These are phyloP conservation scores for Drosophila monieri DNA, from an alignment of 2,888 invertebrate genomes.

Conservation along the genomic window DNA sequence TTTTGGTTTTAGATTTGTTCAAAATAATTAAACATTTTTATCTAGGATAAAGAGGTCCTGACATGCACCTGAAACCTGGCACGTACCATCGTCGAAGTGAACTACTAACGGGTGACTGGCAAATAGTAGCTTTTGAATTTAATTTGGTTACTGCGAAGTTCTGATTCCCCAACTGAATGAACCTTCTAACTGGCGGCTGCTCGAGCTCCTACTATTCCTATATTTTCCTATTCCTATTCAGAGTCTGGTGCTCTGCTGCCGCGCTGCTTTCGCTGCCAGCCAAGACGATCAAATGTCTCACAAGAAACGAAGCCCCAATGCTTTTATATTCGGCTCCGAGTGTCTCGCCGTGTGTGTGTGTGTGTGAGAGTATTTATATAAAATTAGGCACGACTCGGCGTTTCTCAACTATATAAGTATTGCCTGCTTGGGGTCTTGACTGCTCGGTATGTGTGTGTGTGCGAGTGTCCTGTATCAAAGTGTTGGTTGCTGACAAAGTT, in stretches of 20 bases:
- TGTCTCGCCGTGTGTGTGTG: constrained; percentile 21
- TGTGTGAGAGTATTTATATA: constrained; percentile 54
- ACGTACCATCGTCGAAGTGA: constrained; percentile 31
- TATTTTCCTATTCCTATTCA: constrained; percentile 8
- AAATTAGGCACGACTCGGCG: constrained; percentile 44
- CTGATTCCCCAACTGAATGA: constrained; percentile 45
- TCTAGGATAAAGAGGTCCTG: neutral
- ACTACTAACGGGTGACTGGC: constrained; percentile 2
- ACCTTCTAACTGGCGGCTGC: constrained; percentile 53
- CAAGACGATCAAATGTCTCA: constrained; percentile 82
- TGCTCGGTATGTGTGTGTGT: constrained; percentile 14
- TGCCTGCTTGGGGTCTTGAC: constrained; percentile 9
- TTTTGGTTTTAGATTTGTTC: neutral
- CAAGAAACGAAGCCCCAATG: constrained; percentile 80
- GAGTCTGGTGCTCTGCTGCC: constrained; percentile 44
- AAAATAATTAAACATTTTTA: constrained; percentile 5
- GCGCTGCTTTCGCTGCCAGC: constrained; percentile 52
- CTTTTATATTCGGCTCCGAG: constrained; percentile 79
- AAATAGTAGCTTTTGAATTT: constrained; percentile 8
- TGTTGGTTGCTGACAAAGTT: constrained; percentile 68
- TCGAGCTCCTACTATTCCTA: constrained; percentile 13
- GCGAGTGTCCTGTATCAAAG: constrained; percentile 15
- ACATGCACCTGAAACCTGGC: constrained; percentile 7
- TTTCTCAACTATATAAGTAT: constrained; percentile 66
- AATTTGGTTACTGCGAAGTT: constrained; percentile 4